Evolutionary conservation across 2,797 vertebrate genomes (phyloP), one percentile per base, ranked within the genome.

Genomic region (Neomorphus geoffroyi): DNA sequence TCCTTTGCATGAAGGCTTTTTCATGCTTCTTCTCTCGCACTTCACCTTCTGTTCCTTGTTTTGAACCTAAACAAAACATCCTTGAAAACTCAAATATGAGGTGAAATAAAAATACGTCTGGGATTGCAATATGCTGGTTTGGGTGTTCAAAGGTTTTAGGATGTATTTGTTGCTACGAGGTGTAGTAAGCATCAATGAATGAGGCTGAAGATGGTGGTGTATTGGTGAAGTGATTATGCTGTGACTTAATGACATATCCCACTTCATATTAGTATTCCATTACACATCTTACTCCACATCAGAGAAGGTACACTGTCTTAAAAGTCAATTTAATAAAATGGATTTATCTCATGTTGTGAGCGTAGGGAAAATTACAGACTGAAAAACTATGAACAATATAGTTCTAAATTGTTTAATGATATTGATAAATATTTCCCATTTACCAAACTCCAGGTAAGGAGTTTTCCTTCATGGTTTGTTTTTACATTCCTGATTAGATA

Each of bases 11-110:
- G 19, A 77, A 87, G 43, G 26, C 30, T 83, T 62, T 28, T 86
- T 75, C 1, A 0, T 53, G 35, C 0, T 6, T 35, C 30, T n/a
- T n/a, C n/a, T n/a, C n/a, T n/a, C n/a, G 18, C 23, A 4, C 28
- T 19, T 62, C 45, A 9, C 23, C 21, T 85, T 81, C 60, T 81
- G 7, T 60, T 88, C 16, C 28, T 79, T 70, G 8, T 77, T 90
- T 66, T 86, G 39, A 90, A 72, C 30, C 4, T 35, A 35, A 81
- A 56, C 50, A 70, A 80, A 86, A 43, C 58, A 66, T 35, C 33
- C 48, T 66, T 60, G 74, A 88, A 66, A 78, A 37, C 21, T 27
- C 19, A 50, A 67, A n/a, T 9, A 9, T 50, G 56, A 66, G 32
- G 10, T 48, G 32, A n/a, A 71, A 64, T 77, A 41, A 79, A 88